These are phyloP conservation scores for Subacronicta megacephala DNA, from an alignment of 2,888 invertebrate genomes.

Conservation along the genomic window DNA sequence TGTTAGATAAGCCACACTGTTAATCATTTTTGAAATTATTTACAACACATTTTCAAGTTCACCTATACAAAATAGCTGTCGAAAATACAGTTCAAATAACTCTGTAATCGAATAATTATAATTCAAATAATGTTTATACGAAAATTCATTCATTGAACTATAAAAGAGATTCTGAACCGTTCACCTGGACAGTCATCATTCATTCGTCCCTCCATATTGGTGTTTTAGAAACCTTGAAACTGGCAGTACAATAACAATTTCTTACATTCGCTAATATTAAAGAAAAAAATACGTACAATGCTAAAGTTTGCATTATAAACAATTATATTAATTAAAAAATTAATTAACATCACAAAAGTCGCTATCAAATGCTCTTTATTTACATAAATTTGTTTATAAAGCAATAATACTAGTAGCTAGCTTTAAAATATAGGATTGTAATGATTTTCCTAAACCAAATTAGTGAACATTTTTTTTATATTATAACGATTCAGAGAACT, in stretches of 20 bases:
- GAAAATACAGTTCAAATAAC: constrained; percentile 39
- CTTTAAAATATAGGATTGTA: constrained; percentile 62
- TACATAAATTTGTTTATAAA: constrained; percentile 69
- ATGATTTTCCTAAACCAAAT: constrained; percentile 44
- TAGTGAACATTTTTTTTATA: neutral
- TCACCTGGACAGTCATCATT: constrained; percentile 69
- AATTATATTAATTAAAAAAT: constrained; percentile 66
- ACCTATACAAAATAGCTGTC: constrained; percentile 34
- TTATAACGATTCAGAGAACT: constrained; percentile 25
- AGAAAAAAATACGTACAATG: constrained; percentile 68
- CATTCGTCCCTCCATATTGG: constrained; percentile 74
- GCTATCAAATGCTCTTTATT: constrained; percentile 76
- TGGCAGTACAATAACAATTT: constrained; percentile 82
- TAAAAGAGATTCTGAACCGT: constrained; percentile 57
- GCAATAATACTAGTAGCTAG: constrained; percentile 67
- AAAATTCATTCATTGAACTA: constrained; percentile 29
- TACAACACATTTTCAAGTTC: constrained; percentile 37
- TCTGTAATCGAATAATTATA: constrained; percentile 34
- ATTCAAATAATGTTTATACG: constrained; percentile 29
- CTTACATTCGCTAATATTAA: constrained; percentile 70
- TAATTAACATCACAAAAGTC: constrained; percentile 74
- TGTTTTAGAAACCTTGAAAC: constrained; percentile 84
- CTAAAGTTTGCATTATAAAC: constrained; percentile 71
- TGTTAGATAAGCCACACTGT: neutral
- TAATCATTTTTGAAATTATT: constrained; percentile 36